Conservation (phyloP, 2,888 invertebrate genomes). For the Eupithecia abbreviata region DNA sequence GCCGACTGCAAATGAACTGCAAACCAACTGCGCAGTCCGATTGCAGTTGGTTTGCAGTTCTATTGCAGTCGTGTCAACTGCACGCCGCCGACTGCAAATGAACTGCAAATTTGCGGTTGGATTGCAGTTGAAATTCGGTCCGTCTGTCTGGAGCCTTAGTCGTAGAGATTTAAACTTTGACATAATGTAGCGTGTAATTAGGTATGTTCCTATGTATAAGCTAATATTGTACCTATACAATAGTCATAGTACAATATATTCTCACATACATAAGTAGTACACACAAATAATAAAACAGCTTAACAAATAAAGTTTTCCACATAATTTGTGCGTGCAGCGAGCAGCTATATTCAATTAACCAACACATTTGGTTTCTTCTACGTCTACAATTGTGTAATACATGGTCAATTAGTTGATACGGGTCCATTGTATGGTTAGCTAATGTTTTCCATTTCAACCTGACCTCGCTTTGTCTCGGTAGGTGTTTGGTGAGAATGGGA, state of each 20-base stretch:
- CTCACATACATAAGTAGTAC: neutral
- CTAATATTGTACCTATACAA: too few relatives aligned
- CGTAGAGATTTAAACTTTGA: too few relatives aligned
- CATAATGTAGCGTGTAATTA: too few relatives aligned
- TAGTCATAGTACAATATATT: neutral
- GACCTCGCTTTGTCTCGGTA: constrained; percentile 56
- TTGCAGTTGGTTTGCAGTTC: too few relatives aligned
- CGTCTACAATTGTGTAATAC: constrained; percentile 49
- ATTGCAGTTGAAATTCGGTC: too few relatives aligned
- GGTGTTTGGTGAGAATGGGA: constrained; percentile 61
- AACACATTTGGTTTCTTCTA: constrained; percentile 23
- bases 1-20: too few relatives aligned
- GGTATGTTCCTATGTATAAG: too few relatives aligned
- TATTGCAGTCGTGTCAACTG: too few relatives aligned
- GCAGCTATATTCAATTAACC: neutral
- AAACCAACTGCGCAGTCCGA: too few relatives aligned
- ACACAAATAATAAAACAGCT: neutral
- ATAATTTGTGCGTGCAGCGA: constrained; percentile 7
- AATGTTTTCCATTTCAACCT: constrained; percentile 61
- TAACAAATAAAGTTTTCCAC: neutral
- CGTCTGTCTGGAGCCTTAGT: too few relatives aligned
- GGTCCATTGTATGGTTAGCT: constrained; percentile 57
- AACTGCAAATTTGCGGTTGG: too few relatives aligned
- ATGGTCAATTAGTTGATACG: constrained; percentile 50
- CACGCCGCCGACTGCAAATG: too few relatives aligned